A percentile compares a stretch with the other conserved stretches of the same genome.
These are phyloP conservation scores for Pavo muticus DNA, from an alignment of 2,113 vertebrate species.

Conservation along the genomic window DNA sequence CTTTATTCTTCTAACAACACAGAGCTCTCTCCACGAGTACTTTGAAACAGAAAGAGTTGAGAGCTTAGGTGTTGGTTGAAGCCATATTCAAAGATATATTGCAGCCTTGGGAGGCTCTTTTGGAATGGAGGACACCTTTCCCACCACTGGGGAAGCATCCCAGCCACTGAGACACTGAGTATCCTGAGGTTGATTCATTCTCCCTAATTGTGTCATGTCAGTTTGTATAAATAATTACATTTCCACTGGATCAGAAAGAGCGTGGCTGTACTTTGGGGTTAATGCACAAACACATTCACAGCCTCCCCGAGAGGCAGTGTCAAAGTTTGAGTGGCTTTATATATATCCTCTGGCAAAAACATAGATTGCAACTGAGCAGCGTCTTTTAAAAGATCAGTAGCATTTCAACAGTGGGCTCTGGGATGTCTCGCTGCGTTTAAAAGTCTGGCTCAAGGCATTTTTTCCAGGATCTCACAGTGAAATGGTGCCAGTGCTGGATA, in stretches of 20 bases:
- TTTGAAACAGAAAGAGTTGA: not conserved
- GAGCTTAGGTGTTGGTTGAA: not conserved
- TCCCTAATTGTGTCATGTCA: fast-evolving
- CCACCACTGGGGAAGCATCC: not conserved
- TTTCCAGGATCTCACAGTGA: not conserved
- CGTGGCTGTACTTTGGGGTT: not conserved
- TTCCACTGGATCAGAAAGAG: not conserved
- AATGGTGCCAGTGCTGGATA: not conserved
- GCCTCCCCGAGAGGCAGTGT: not conserved
- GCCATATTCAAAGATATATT: not conserved
- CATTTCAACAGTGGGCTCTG: not conserved
- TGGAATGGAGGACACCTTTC: not conserved
- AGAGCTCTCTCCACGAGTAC: not conserved
- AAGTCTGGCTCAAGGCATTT: not conserved
- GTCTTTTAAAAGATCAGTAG: not conserved
- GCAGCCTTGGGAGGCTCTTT: not conserved
- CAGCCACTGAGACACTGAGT: not conserved
- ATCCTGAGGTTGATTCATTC: not conserved
- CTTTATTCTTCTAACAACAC: not conserved
- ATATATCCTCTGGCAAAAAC: not conserved
- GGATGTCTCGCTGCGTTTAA: not conserved
- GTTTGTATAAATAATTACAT: not conserved
- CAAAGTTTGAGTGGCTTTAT: constrained; percentile 14
- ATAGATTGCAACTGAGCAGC: not conserved
- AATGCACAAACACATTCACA: not conserved